Evolutionary conservation across 2,113 vertebrate genomes (phyloP).

Genomic region (Piprites chloris): DNA sequence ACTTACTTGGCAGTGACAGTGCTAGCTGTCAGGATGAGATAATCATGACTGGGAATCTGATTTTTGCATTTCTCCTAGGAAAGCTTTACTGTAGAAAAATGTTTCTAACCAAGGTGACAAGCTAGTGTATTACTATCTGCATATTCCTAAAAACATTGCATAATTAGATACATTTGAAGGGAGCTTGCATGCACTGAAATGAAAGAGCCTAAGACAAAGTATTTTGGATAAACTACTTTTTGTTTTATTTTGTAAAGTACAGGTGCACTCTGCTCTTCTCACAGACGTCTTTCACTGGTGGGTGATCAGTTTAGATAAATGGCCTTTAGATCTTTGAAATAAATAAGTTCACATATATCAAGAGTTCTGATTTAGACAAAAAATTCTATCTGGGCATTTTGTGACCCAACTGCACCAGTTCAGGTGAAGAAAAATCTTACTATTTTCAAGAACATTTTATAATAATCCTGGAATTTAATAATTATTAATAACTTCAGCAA

Average conservation of each 20-base stretch:
- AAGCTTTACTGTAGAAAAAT: background rate
- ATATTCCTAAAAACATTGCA: background rate
- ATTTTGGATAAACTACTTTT: background rate
- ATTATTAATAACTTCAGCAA: background rate
- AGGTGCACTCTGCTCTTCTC: background rate
- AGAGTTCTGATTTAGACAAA: background rate
- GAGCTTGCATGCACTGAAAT: background rate
- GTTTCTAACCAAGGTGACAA: background rate
- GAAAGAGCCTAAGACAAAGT: background rate
- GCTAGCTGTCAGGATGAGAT: background rate
- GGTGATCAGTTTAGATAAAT: background rate
- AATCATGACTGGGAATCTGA: background rate
- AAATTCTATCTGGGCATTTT: background rate
- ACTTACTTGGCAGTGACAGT: background rate
- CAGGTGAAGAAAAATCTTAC: background rate
- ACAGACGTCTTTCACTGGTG: background rate
- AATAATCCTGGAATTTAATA: background rate
- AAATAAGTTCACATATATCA: background rate
- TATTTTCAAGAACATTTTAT: background rate
- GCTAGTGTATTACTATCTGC: background rate
- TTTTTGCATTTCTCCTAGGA: background rate
- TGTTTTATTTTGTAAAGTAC: background rate
- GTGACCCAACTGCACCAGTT: background rate
- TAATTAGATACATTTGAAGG: background rate
- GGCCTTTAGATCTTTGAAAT: background rate